Percentiles rank a stretch among this genome's conserved stretches.
phyloP scores from a whole-genome alignment of 2,797 vertebrate species.

The Ara ararauna region DNA sequence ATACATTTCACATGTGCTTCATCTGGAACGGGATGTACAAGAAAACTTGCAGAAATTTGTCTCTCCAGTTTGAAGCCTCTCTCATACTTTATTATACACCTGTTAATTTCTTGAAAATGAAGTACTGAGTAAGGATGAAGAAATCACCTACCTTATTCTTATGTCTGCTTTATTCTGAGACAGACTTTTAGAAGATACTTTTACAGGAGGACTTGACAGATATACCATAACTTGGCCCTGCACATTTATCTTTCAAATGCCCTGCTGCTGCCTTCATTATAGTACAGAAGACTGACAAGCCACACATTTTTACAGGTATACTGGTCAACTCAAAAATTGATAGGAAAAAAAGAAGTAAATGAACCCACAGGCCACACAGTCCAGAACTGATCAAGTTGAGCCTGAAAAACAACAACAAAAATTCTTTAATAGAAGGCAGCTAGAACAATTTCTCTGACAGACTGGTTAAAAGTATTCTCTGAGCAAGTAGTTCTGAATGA shows the following conservation, averaged over 20 bases:
- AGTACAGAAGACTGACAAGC: background rate
- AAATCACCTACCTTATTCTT: background rate
- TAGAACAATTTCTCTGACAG: background rate
- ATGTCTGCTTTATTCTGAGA: background rate
- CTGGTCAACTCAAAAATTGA: background rate
- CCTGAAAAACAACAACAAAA: background rate
- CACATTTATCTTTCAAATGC: background rate
- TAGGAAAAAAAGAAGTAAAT: background rate
- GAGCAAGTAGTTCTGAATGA: background rate
- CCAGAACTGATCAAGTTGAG: conserved; percentile 1
- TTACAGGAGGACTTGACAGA: background rate
- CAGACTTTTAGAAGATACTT: background rate
- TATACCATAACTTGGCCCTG: accelerated
- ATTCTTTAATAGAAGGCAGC: background rate
- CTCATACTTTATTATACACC: background rate
- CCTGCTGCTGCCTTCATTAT: background rate
- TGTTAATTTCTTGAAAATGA: background rate
- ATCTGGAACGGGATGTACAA: background rate
- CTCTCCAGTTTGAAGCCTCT: background rate
- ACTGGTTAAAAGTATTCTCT: background rate
- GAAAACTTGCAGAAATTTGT: background rate
- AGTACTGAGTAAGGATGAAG: background rate
- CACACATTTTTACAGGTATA: background rate
- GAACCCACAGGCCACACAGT: background rate
- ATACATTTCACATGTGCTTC: conserved; percentile 34